Evolutionary conservation across 1,140 invertebrate species (phyloP).

Genomic region (Platorchestia sp.): DNA sequence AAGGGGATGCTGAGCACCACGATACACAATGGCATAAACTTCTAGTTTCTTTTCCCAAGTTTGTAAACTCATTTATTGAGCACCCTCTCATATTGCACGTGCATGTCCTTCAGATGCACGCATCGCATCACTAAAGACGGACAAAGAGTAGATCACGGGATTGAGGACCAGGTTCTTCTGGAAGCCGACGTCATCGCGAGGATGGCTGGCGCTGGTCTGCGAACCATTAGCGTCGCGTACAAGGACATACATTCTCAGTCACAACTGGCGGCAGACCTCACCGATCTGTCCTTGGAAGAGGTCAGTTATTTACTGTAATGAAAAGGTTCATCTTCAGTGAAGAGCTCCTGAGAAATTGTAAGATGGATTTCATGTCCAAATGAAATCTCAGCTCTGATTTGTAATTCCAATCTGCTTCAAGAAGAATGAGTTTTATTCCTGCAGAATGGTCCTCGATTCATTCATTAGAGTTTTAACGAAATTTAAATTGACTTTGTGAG

Average conservation of each 20-base stretch:
- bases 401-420: background rate
- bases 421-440: background rate
- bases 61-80: background rate
- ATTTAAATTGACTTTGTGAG: too few species aligned
- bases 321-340: background rate
- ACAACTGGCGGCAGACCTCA: background rate
- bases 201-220: slow-evolving; percentile 77
- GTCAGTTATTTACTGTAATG: background rate
- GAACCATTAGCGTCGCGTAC: slow-evolving; percentile 77
- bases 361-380: background rate
- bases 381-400: background rate
- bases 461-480: too few species aligned
- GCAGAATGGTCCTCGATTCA: background rate
- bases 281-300: background rate
- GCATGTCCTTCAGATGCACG: slow-evolving; percentile 72
- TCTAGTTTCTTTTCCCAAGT: background rate
- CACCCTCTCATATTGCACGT: background rate
- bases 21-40: background rate
- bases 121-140: slow-evolving; percentile 74
- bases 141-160: slow-evolving; percentile 71
- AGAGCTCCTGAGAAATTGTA: background rate
- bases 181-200: slow-evolving; percentile 77
- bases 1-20: too few species aligned
- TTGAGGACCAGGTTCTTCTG: slow-evolving; percentile 73
- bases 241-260: slow-evolving; percentile 72